Percentiles rank a stretch among this genome's conserved stretches.
Conservation (phyloP, 2,797 vertebrate genomes). For the Megalops cyprinoides region DNA sequence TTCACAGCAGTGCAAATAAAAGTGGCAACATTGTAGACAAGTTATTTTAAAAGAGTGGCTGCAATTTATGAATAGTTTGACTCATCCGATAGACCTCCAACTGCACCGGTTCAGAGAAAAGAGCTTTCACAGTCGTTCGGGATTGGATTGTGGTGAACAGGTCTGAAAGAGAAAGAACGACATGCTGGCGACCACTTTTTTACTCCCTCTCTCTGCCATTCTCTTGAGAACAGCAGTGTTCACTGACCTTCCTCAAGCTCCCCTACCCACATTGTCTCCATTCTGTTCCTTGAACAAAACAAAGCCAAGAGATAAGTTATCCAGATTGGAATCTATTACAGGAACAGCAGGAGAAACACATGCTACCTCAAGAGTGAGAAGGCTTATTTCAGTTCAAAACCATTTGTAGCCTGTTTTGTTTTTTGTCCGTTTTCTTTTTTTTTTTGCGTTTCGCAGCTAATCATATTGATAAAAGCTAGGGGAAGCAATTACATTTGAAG, state of each 20-base stretch:
- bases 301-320: neutral
- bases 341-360: neutral
- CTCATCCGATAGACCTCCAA: neutral
- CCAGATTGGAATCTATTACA: neutral
- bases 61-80: neutral
- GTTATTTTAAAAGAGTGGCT: neutral
- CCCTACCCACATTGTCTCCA: neutral
- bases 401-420: slow-evolving; percentile 16
- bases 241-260: neutral
- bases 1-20: neutral
- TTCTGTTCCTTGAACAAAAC: slow-evolving; percentile 2
- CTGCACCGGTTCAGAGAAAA: neutral
- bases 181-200: neutral
- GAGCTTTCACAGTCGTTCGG: neutral
- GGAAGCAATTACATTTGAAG: slow-evolving; percentile 37
- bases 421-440: slow-evolving; percentile 29
- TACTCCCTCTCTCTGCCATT: neutral
- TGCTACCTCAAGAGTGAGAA: neutral
- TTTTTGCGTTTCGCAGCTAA: slow-evolving; percentile 29
- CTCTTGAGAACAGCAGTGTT: neutral
- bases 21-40: neutral
- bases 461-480: slow-evolving; percentile 35
- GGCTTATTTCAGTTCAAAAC: neutral
- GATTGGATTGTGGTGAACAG: neutral
- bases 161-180: too few species aligned